phyloP scores from a whole-genome alignment of 2,888 invertebrate genomes.

The Ypsolopha scabrella region DNA sequence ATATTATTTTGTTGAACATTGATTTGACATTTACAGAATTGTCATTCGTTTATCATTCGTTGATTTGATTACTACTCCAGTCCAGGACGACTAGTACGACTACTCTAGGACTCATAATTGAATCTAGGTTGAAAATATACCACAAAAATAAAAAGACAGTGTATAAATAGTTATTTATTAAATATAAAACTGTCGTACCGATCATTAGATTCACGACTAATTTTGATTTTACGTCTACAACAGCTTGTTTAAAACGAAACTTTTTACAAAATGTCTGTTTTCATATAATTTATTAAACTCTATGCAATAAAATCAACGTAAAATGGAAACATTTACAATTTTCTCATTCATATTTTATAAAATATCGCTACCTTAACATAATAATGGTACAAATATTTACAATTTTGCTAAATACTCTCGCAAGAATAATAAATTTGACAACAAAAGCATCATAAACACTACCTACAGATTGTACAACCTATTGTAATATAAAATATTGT shows the following conservation, averaged over 20 bases:
- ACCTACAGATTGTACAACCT: neutral
- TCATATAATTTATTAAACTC: constrained; percentile 38
- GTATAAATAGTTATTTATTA: constrained; percentile 53
- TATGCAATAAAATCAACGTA: constrained; percentile 59
- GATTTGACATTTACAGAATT: constrained; percentile 1
- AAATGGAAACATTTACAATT: constrained; percentile 47
- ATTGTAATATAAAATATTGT: constrained; percentile 4
- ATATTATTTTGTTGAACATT: constrained; percentile 1
- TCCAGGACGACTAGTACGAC: too few species aligned
- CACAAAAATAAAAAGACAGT: constrained; percentile 6
- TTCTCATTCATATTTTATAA: constrained; percentile 25
- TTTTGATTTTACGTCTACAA: constrained; percentile 33
- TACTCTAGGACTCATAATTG: neutral
- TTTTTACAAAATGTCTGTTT: constrained; percentile 7
- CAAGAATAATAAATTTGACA: constrained; percentile 28
- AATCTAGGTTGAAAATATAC: neutral
- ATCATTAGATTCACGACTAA: neutral
- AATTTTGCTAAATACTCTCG: constrained; percentile 21
- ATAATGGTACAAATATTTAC: constrained; percentile 8
- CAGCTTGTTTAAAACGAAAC: constrained; percentile 33
- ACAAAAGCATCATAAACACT: constrained; percentile 30
- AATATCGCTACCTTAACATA: constrained; percentile 22
- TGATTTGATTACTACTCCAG: too few species aligned
- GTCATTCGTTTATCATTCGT: too few species aligned
- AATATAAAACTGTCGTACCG: constrained; percentile 57